Evolutionary conservation across 2,113 vertebrate species (phyloP), one percentile per base, ranked within the genome.

Genomic region (Cheilinus undulatus): DNA sequence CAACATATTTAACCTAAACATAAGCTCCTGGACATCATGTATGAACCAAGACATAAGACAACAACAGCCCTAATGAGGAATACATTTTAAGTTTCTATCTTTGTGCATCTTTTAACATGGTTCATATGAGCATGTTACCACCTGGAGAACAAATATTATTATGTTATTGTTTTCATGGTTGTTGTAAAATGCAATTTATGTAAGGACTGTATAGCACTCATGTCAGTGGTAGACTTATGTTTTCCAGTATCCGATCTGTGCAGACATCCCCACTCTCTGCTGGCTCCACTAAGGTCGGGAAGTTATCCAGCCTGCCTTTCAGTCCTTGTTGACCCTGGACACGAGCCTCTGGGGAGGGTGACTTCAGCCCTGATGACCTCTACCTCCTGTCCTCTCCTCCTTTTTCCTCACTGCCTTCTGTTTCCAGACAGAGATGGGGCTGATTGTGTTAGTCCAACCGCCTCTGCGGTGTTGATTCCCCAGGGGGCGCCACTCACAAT

Each of bases 361-460:
- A 88, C 76, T 52, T 73, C 87, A 86, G 78, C 82, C 56, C 40
- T 4, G 19, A 27, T 82, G 88, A 91, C 87, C 84, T 78, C 62
- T 50, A 71, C 79, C 72, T 80, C 69, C 72, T 49, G 64, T 28
- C 50, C 20, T 42, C 40, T 46, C 32, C 27, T 62, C 36, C 48
- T 23, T 40, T 69, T 69, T 75, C 73, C 68, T 72, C 57, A 2
- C 74, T 4, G 49, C 60, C 82, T 63, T 65, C 78, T 64, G 54
- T 60, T 85, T 75, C 69, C 70, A 77, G 69, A 81, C 53, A 40
- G 64, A 76, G 80, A 86, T 76, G 85, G 72, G 46, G 27, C 75
- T 84, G 87, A 90, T 89, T 86, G 85, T 14, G 82, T 89, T 86
- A 88, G 84, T 48, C 71, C 38, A 73, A 80, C 66, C 12, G 66